Evolutionary conservation across 2,888 invertebrate genomes (phyloP).

Genomic region (Sesia apiformis): DNA sequence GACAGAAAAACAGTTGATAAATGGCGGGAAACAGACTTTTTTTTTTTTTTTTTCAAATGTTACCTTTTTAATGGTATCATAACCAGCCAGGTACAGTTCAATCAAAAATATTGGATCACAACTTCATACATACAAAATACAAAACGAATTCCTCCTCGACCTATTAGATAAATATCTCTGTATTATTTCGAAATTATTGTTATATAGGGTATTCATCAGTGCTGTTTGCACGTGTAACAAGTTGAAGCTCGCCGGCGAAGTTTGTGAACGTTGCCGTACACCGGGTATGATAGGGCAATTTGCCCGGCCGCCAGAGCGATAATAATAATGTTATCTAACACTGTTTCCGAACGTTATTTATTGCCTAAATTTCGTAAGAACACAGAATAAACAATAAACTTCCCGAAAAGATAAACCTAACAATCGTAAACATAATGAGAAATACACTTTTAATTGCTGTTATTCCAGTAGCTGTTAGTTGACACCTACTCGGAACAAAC

Average conservation of each 20-base stretch:
- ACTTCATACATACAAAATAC: too few species aligned
- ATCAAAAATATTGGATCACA: too few species aligned
- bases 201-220: constrained; percentile 4
- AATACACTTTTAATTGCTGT: background rate
- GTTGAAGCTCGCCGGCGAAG: constrained; percentile 15
- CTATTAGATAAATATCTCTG: too few species aligned
- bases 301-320: constrained; percentile 9
- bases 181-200: too few species aligned
- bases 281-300: constrained; percentile 22
- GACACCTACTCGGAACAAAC: background rate
- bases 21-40: too few species aligned
- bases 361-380: constrained; percentile 3
- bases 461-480: background rate
- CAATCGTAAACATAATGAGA: background rate
- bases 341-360: constrained; percentile 10
- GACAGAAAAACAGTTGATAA: too few species aligned
- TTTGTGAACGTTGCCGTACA: constrained; percentile 19
- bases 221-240: constrained; percentile 25
- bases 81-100: too few species aligned
- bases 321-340: constrained; percentile 9
- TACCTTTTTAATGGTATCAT: too few species aligned
- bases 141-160: too few species aligned
- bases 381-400: background rate
- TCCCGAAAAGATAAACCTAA: constrained; percentile 4
- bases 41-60: too few species aligned